A percentile compares a stretch with the other conserved stretches of the same genome.
Evolutionary conservation across 2,888 invertebrate species (phyloP).

Genomic region (Entomobrya proxima): DNA sequence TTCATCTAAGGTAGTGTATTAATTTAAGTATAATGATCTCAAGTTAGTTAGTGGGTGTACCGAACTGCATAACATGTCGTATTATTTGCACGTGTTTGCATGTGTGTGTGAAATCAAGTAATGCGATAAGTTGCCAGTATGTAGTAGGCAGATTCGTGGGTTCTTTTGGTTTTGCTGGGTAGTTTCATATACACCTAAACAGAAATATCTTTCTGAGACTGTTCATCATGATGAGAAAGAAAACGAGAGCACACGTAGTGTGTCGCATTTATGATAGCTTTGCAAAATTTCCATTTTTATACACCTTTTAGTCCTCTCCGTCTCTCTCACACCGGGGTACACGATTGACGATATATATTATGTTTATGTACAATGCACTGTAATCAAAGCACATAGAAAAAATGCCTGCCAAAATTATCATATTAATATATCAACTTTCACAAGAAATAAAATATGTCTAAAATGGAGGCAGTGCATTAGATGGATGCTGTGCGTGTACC

Average conservation of each 20-base stretch:
- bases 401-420: constrained; percentile 51
- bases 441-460: constrained; percentile 19
- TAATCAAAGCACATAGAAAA: neutral
- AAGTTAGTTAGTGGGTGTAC: neutral
- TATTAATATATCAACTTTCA: constrained; percentile 59
- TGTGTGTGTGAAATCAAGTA: neutral
- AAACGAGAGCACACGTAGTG: neutral
- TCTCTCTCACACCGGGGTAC: too few species aligned
- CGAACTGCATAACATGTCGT: neutral
- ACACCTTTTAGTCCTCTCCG: too few species aligned
- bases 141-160: neutral
- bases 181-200: neutral
- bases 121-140: too few species aligned
- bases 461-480: neutral
- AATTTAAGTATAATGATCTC: neutral
- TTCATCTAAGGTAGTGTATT: neutral
- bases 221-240: neutral
- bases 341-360: neutral
- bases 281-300: constrained; percentile 10
- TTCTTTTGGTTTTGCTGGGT: neutral
- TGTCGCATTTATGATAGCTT: neutral
- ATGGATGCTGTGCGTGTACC: neutral
- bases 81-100: neutral
- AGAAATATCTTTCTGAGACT: neutral
- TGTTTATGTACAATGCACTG: neutral